These are phyloP conservation scores for Heteronetta atricapilla DNA, from an alignment of 2,113 vertebrate genomes.

Conservation along the genomic window DNA sequence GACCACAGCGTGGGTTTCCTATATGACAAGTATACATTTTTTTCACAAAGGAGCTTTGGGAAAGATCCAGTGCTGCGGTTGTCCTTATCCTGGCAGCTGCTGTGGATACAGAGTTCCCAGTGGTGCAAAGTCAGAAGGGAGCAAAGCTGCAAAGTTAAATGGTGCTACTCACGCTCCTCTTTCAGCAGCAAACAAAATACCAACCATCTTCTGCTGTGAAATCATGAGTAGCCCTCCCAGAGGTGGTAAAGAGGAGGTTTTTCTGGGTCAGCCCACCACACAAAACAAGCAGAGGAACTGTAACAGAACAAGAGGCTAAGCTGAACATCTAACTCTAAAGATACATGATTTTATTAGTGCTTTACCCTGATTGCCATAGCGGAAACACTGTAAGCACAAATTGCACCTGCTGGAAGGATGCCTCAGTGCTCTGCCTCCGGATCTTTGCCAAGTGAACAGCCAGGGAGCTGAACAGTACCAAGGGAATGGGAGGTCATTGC, in stretches of 20 bases:
- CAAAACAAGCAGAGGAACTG: background rate
- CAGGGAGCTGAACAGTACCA: constrained; percentile 6
- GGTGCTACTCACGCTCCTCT: background rate
- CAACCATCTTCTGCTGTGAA: background rate
- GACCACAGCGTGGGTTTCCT: background rate
- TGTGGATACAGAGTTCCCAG: background rate
- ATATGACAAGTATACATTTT: background rate
- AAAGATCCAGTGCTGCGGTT: background rate
- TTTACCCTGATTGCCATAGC: background rate
- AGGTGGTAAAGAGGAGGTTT: background rate
- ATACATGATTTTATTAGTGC: background rate
- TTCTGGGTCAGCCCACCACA: background rate
- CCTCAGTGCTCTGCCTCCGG: background rate
- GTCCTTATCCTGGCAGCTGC: background rate
- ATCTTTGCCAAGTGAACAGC: constrained; percentile 9
- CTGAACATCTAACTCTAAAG: background rate
- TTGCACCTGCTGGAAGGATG: constrained; percentile 54
- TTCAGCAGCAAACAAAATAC: background rate
- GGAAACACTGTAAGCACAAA: background rate
- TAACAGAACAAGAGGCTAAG: background rate
- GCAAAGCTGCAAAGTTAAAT: background rate
- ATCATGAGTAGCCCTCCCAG: background rate
- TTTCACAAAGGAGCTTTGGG: background rate
- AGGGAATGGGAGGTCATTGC: constrained; percentile 45
- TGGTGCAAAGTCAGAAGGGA: background rate